Conservation (phyloP, 2,113 vertebrate species). For the Pluvialis apricaria region DNA sequence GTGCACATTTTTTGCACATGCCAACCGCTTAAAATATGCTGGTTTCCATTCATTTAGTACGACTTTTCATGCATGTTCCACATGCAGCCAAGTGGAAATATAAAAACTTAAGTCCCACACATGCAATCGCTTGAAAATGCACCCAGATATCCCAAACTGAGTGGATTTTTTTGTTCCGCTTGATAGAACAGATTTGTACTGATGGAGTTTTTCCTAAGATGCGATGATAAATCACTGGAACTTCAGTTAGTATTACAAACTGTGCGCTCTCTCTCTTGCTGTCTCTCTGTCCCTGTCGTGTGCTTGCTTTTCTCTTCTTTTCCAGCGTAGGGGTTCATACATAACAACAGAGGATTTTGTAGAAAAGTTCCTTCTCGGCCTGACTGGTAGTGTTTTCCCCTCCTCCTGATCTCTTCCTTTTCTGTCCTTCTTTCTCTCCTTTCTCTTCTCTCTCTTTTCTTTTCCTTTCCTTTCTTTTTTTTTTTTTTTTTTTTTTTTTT, state of each 20-base stretch:
- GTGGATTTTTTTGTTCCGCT: neutral
- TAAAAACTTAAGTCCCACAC: neutral
- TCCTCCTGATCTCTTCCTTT: neutral
- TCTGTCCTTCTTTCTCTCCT: neutral
- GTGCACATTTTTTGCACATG: conserved; percentile 4
- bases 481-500: neutral
- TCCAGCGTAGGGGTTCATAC: neutral
- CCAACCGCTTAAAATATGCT: neutral
- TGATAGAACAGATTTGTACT: neutral
- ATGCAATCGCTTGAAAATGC: neutral
- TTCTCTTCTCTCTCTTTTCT: neutral
- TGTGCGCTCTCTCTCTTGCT: fast-evolving
- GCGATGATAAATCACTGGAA: neutral
- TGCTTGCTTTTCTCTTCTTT: conserved; percentile 20
- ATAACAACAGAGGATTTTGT: conserved; percentile 39
- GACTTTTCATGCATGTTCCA: neutral
- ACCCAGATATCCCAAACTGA: neutral
- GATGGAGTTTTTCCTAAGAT: neutral
- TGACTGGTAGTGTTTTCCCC: neutral
- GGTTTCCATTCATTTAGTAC: neutral
- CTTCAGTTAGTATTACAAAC: neutral
- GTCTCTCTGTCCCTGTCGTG: neutral
- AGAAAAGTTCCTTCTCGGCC: conserved; percentile 46
- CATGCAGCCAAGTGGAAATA: neutral
- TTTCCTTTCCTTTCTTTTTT: neutral